Base-by-base conservation (phyloP, 2,888 invertebrate species). In the Luperina testacea region DNA sequence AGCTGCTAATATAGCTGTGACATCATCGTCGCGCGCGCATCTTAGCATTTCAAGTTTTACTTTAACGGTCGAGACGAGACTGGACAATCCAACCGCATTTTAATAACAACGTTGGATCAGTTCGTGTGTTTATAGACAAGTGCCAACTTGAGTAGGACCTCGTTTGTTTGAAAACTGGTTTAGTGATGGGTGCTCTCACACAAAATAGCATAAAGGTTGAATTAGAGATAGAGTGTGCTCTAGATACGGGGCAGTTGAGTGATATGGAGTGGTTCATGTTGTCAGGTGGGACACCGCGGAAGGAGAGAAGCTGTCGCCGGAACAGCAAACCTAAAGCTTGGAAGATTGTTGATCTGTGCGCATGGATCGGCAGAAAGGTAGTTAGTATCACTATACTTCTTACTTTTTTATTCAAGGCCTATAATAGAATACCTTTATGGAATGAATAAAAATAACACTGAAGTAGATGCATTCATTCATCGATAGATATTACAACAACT, bases 291-390 rank as follows among this genome's bases (percentile, higher is more conserved):
- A 94, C 95, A 6, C 94, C 95, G 27, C 90, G 94, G 53, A 95
- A 92, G 84, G 96, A 96, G 53, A 94, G 91, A 80, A 91, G 78
- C 67, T 81, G 90, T 71, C 92, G 96, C 8, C 92, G 95, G 24
- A 92, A 88, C 59, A 90, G 85, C 73, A 95, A 94, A 76, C 83
- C 94, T 3, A 95, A 92, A 77, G 89, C 94, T 80, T 95, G 95
- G 95, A 93, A 88, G 77, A 90, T 97, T 63, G 90, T 95, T 82
- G 96, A 96, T 80, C 89, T 97, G 24, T 96, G 96, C 83, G 88
- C 95, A 20, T 96, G 96, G 97, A 94, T 97, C 72, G 96, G 96
- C 57, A 94, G 91, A 91, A 97, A 96, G 95, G 97, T 96, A 92
- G 74, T 82, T 85, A 78, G 80, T 76, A 81, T 83, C 72, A 75